phyloP scores from a whole-genome alignment of 2,797 vertebrate genomes.

The Lophotriccus pileatus region DNA sequence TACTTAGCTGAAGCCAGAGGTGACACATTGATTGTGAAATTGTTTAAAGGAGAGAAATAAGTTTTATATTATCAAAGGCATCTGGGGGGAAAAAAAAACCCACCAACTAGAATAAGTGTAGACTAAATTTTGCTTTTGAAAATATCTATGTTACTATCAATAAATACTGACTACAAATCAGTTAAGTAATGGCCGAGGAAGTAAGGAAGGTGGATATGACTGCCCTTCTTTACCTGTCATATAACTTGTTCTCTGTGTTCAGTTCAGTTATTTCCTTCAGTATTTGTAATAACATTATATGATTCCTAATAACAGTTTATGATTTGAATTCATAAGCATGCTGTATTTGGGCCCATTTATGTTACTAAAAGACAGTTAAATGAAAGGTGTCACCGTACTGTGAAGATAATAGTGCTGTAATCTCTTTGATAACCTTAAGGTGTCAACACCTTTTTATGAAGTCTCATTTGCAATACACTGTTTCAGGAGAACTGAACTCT shows the following conservation, averaged over 20 bases:
- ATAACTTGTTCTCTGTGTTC: not conserved
- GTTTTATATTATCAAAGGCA: not conserved
- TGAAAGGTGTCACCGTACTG: not conserved
- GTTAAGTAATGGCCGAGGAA: not conserved
- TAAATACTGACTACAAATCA: not conserved
- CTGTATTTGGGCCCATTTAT: not conserved
- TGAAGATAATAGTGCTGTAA: not conserved
- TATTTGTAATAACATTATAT: not conserved
- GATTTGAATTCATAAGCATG: not conserved
- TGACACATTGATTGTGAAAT: not conserved
- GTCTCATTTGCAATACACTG: not conserved
- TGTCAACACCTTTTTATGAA: not conserved
- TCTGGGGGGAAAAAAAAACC: not conserved
- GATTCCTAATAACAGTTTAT: not conserved
- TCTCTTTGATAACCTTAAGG: not conserved
- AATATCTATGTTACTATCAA: not conserved
- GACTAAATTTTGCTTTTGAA: not conserved
- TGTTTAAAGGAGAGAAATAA: not conserved
- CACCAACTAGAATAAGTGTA: not conserved
- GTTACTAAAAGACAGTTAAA: not conserved
- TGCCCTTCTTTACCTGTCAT: not conserved
- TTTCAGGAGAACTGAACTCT: not conserved
- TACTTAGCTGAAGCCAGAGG: not conserved
- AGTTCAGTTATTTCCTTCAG: not conserved
- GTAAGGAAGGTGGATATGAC: not conserved